Conservation (phyloP, 2,888 invertebrate genomes). For the Tinea pellionella region DNA sequence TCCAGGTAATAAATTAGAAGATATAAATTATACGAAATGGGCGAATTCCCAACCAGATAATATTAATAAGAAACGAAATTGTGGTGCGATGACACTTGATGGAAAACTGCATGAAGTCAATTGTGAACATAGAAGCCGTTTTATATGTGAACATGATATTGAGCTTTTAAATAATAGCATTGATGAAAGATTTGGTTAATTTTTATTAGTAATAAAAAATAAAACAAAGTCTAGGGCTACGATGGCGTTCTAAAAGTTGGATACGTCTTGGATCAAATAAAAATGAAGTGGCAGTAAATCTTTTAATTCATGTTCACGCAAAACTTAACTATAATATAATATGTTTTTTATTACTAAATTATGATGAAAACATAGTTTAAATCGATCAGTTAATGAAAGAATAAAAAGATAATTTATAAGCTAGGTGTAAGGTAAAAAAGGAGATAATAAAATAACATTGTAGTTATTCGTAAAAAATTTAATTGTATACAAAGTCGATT, state of each 20-base stretch:
- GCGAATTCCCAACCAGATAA: conserved; percentile 20
- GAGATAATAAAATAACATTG: neutral
- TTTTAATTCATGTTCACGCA: too few relatives aligned
- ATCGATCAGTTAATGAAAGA: too few relatives aligned
- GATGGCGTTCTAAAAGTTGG: too few relatives aligned
- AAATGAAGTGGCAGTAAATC: too few relatives aligned
- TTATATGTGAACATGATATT: conserved; percentile 17
- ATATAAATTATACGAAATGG: conserved; percentile 21
- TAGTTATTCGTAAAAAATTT: neutral
- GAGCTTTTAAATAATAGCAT: conserved; percentile 10
- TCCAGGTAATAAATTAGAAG: conserved; percentile 3
- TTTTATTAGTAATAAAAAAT: too few relatives aligned
- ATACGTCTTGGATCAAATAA: too few relatives aligned
- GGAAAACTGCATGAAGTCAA: conserved; percentile 16
- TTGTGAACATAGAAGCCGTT: conserved; percentile 7
- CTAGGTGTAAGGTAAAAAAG: too few relatives aligned
- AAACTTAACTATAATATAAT: too few relatives aligned
- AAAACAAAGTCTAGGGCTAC: too few relatives aligned
- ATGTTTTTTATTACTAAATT: too few relatives aligned
- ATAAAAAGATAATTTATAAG: too few relatives aligned
- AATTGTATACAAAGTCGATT: neutral
- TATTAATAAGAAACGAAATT: conserved; percentile 13
- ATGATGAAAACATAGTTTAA: too few relatives aligned
- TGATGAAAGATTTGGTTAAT: conserved; percentile 13
- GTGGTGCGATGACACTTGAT: conserved; percentile 22